Evolutionary conservation across 1,140 invertebrate species (phyloP).

Genomic region (Belonocnema kinseyi): DNA sequence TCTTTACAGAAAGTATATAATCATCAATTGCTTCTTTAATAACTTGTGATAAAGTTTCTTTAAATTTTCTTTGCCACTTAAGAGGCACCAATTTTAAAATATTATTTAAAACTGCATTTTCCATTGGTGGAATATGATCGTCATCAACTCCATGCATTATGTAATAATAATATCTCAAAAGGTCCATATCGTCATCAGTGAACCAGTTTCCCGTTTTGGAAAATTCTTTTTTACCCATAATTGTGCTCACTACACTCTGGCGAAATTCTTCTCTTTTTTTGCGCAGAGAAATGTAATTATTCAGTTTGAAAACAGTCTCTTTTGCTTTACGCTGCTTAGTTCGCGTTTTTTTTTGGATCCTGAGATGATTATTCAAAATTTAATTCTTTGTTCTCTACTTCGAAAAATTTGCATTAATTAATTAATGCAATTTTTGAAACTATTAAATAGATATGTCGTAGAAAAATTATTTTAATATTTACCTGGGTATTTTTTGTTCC

Average conservation of each 20-base stretch:
- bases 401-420: background rate
- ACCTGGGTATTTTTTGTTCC: conserved; percentile 39
- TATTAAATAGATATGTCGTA: conserved; percentile 4
- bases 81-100: conserved; percentile 73
- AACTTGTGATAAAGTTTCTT: conserved; percentile 76
- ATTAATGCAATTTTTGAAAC: background rate
- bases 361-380: conserved; percentile 35
- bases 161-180: conserved; percentile 92
- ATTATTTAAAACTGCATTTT: conserved; percentile 75
- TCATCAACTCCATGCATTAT: conserved; percentile 92
- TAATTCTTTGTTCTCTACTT: conserved; percentile 1
- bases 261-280: conserved; percentile 90
- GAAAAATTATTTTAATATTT: conserved; percentile 31
- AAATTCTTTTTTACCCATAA: conserved; percentile 66
- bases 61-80: conserved; percentile 77
- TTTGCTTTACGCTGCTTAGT: conserved; percentile 41
- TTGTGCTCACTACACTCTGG: conserved; percentile 84
- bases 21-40: conserved; percentile 84
- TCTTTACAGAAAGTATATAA: conserved; percentile 90
- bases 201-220: conserved; percentile 68
- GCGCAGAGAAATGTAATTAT: conserved; percentile 81
- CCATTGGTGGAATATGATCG: conserved; percentile 87
- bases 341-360: conserved; percentile 35
- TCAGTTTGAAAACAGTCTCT: conserved; percentile 63
- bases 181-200: conserved; percentile 80